These are phyloP conservation scores for Brienomyrus brachyistius DNA, from an alignment of 2,113 vertebrate genomes.

Conservation along the genomic window DNA sequence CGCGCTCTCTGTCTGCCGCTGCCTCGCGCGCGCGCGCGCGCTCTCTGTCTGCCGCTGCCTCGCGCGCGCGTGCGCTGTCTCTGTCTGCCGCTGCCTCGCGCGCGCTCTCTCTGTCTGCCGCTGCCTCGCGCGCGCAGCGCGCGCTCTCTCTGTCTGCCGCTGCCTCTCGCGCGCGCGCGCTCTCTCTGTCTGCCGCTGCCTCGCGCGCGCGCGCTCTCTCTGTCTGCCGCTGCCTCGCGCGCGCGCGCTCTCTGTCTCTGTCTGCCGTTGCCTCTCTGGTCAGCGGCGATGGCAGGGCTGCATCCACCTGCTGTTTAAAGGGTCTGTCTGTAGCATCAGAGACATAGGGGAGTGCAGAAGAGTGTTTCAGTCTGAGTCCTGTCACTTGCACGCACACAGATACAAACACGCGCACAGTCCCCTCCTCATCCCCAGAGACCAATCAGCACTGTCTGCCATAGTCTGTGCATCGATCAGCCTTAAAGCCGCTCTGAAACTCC, in stretches of 20 bases:
- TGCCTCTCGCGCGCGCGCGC: too few species aligned
- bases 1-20: too few species aligned
- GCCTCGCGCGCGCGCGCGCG: too few species aligned
- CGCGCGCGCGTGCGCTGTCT: too few species aligned
- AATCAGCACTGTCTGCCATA: not conserved
- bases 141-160: too few species aligned
- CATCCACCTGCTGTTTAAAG: not conserved
- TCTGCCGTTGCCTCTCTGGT: not conserved
- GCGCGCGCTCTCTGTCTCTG: too few species aligned
- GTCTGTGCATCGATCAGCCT: not conserved
- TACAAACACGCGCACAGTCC: not conserved
- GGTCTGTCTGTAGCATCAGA: not conserved
- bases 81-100: too few species aligned
- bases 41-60: not conserved
- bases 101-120: not conserved
- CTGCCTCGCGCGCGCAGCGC: too few species aligned
- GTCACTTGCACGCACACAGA: not conserved
- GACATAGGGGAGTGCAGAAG: not conserved
- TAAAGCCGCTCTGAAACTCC: not conserved
- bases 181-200: not conserved
- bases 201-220: not conserved
- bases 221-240: too few species aligned
- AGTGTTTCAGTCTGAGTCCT: not conserved
- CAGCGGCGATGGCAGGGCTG: not conserved
- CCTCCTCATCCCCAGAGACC: not conserved